phyloP scores from a whole-genome alignment of 2,113 vertebrate species.

The Pollachius pollachius region DNA sequence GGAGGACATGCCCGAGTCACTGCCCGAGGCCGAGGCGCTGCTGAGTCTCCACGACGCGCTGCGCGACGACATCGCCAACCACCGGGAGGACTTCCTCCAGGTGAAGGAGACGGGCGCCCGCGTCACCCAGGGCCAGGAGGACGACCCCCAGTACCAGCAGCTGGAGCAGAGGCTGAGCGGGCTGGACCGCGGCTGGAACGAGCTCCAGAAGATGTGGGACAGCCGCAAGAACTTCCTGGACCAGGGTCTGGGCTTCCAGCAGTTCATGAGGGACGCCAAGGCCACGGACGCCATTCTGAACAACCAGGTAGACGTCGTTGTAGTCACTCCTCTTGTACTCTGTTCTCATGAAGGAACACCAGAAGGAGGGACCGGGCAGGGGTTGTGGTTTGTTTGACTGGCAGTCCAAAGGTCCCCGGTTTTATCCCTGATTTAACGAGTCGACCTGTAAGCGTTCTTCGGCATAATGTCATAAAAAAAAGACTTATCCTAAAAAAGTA shows the following conservation, averaged over 20 bases:
- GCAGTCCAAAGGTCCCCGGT: no score
- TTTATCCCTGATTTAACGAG: no score
- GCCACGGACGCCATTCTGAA: constrained; percentile 86
- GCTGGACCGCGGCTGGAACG: constrained; percentile 83
- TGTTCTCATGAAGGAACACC: not conserved
- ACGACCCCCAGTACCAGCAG: constrained; percentile 85
- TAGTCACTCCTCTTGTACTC: no score
- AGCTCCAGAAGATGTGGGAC: constrained; percentile 88
- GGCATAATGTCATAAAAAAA: no score
- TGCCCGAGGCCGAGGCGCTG: constrained; percentile 86
- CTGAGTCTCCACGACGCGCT: constrained; percentile 78
- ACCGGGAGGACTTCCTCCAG: constrained; percentile 71
- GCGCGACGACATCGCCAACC: constrained; percentile 76
- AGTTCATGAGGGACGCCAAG: constrained; percentile 88
- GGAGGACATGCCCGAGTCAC: constrained; percentile 80
- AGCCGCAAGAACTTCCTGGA: constrained; percentile 79
- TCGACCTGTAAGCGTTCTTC: no score
- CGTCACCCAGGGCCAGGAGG: constrained; percentile 79
- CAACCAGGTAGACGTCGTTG: constrained; percentile 82
- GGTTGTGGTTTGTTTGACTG: no score
- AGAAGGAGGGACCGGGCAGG: not conserved
- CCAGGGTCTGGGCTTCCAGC: constrained; percentile 87
- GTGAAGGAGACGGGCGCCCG: constrained; percentile 75
- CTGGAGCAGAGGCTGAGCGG: constrained; percentile 83
- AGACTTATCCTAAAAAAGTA: no score